Percentiles rank a stretch among this genome's conserved stretches.
Evolutionary conservation across 2,888 invertebrate species (phyloP).

Genomic region (Tenthredo mesomela): DNA sequence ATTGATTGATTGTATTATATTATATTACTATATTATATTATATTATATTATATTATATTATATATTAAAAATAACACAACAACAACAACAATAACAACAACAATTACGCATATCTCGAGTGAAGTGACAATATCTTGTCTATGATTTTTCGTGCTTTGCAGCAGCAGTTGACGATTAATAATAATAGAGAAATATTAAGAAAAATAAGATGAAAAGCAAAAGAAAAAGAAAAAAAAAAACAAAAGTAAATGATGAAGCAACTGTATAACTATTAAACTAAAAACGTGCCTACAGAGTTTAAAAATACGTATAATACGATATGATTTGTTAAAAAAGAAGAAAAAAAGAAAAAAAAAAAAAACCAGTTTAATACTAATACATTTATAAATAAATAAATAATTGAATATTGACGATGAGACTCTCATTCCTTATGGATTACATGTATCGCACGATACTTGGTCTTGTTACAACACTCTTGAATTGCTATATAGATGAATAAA

Average conservation of each 20-base stretch:
- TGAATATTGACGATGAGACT: slow-evolving; percentile 31
- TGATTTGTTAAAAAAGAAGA: slow-evolving; percentile 4
- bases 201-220: neutral
- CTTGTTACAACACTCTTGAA: slow-evolving; percentile 51
- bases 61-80: neutral
- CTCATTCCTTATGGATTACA: neutral
- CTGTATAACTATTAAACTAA: slow-evolving; percentile 46
- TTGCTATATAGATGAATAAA: slow-evolving; percentile 48
- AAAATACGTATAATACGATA: slow-evolving; percentile 14
- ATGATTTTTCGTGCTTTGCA: slow-evolving; percentile 45
- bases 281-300: slow-evolving; percentile 50
- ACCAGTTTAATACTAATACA: slow-evolving; percentile 29
- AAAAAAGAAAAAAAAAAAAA: no score
- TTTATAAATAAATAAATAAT: neutral
- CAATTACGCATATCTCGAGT: slow-evolving; percentile 45
- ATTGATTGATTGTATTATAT: slow-evolving; percentile 53
- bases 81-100: neutral
- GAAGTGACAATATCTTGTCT: slow-evolving; percentile 52
- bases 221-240: neutral
- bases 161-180: neutral
- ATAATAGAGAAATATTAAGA: neutral
- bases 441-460: slow-evolving; percentile 43
- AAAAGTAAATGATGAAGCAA: slow-evolving; percentile 12
- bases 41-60: neutral
- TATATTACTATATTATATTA: neutral